Conservation (phyloP, 2,797 vertebrate genomes). For the Urocyon cinereoargenteus region DNA sequence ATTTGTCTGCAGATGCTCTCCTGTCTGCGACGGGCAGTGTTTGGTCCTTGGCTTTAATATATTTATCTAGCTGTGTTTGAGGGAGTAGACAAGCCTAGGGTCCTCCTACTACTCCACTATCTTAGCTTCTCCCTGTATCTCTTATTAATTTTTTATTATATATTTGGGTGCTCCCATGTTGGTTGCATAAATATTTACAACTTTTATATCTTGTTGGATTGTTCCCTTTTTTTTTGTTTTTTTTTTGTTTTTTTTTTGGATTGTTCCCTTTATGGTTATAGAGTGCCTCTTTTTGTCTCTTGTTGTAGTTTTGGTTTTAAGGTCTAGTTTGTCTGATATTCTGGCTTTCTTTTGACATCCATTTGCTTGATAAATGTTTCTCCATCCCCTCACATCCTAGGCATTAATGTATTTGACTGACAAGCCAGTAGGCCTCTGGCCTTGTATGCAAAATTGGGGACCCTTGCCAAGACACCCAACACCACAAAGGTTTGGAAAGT, state of each 20-base stretch:
- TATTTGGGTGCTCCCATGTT: neutral
- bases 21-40: too few species aligned
- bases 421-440: neutral
- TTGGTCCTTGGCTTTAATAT: too few species aligned
- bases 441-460: neutral
- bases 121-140: neutral
- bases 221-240: too few species aligned
- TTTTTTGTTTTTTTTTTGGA: too few species aligned
- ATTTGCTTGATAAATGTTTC: neutral
- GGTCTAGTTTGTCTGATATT: neutral
- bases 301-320: neutral
- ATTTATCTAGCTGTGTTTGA: neutral
- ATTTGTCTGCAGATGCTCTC: too few species aligned
- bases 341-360: neutral
- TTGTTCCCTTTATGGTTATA: neutral
- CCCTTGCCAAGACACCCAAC: neutral
- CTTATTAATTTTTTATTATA: neutral
- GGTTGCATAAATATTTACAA: neutral
- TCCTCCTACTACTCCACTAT: neutral
- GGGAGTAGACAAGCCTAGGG: neutral
- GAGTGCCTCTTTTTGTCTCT: neutral
- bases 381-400: neutral
- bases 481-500: neutral
- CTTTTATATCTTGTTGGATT: neutral
- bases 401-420: neutral